Evolutionary conservation across 1,140 invertebrate species (phyloP).

Genomic region (Pogonognathellus flavescens): DNA sequence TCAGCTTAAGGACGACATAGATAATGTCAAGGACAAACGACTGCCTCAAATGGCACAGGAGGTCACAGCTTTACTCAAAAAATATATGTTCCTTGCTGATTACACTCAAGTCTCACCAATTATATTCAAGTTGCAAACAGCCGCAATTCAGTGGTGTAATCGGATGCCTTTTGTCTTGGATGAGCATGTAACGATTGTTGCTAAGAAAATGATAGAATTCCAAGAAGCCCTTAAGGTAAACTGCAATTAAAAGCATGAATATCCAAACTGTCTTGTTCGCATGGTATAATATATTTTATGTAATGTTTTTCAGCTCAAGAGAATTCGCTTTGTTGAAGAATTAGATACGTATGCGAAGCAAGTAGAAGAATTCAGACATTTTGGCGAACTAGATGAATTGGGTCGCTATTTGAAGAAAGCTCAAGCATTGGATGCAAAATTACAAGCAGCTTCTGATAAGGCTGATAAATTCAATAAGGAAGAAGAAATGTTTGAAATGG

Average conservation of each 20-base stretch:
- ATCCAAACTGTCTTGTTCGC: too few relatives aligned
- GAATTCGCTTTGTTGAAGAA: slow-evolving; percentile 81
- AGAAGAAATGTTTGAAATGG: slow-evolving; percentile 90
- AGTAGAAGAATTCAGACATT: slow-evolving; percentile 88
- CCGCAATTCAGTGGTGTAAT: slow-evolving; percentile 87
- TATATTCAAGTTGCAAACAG: slow-evolving; percentile 89
- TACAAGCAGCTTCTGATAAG: slow-evolving; percentile 79
- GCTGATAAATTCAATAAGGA: slow-evolving; percentile 94
- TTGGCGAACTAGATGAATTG: slow-evolving; percentile 89
- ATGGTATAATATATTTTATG: too few relatives aligned
- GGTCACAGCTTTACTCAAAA: slow-evolving; percentile 75
- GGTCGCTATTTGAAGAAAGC: slow-evolving; percentile 88
- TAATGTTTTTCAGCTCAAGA: slow-evolving; percentile 67
- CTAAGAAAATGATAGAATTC: slow-evolving; percentile 87
- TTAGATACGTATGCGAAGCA: slow-evolving; percentile 84
- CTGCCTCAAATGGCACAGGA: slow-evolving; percentile 82
- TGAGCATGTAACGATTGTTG: slow-evolving; percentile 83
- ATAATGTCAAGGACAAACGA: slow-evolving; percentile 80
- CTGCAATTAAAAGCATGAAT: too few relatives aligned
- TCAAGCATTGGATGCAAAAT: slow-evolving; percentile 79
- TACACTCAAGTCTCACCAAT: slow-evolving; percentile 82
- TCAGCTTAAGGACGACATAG: slow-evolving; percentile 83
- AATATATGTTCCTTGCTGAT: slow-evolving; percentile 81
- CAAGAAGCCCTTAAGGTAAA: slow-evolving; percentile 83
- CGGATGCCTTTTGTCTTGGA: slow-evolving; percentile 85